Conservation (phyloP, 2,113 vertebrate genomes). For the Peromyscus maniculatus region DNA sequence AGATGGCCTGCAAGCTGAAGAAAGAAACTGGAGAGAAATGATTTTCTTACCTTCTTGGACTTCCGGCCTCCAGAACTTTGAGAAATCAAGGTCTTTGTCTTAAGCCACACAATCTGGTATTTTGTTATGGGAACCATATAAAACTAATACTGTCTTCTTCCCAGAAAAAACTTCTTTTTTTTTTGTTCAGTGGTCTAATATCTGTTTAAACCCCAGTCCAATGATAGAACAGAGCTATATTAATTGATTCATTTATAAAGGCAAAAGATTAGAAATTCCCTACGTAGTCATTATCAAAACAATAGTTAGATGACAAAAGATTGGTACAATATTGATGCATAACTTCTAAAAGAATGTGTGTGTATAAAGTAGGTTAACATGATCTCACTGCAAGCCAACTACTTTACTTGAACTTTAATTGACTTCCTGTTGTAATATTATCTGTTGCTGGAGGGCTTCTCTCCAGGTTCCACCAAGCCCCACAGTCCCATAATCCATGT, state of each 20-base stretch:
- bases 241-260: slow-evolving; percentile 20
- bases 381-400: background rate
- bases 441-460: too few species aligned
- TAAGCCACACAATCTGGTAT: background rate
- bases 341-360: background rate
- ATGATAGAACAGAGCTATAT: background rate
- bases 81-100: background rate
- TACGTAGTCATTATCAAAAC: slow-evolving; percentile 7
- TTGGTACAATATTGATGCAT: background rate
- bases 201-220: background rate
- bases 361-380: background rate
- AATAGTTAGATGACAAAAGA: slow-evolving; percentile 17
- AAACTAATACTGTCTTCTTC: background rate
- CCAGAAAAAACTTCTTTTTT: background rate
- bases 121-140: background rate
- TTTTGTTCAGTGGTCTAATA: background rate
- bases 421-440: background rate
- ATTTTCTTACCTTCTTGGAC: background rate
- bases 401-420: background rate
- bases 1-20: too few species aligned
- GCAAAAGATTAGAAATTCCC: background rate
- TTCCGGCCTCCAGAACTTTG: background rate
- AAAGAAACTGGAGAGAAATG: background rate
- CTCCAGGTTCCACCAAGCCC: too few species aligned
- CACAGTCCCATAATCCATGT: too few species aligned